These are phyloP conservation scores for Tachypleus tridentatus DNA, from an alignment of 1,140 invertebrate species.

Conservation along the genomic window DNA sequence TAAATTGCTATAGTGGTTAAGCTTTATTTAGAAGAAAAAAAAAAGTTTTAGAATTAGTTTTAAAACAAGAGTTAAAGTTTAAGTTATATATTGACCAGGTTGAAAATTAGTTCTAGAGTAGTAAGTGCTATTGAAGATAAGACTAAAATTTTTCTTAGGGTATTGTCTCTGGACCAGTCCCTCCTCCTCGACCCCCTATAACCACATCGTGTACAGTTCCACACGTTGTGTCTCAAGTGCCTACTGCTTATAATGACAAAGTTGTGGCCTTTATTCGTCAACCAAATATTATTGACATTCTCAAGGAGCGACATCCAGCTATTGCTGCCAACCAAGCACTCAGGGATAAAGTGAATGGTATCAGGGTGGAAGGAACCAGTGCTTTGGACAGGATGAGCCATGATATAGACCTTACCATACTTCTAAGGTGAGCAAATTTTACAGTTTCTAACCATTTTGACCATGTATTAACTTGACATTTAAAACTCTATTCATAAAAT, in stretches of 20 bases:
- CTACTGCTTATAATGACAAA: slow-evolving; percentile 42
- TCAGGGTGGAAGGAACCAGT: slow-evolving; percentile 67
- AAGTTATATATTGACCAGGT: too few relatives aligned
- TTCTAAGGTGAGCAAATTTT: slow-evolving; percentile 58
- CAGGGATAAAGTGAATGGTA: slow-evolving; percentile 71
- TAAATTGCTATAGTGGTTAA: too few relatives aligned
- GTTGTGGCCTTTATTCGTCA: slow-evolving; percentile 80
- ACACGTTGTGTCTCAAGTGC: slow-evolving; percentile 29
- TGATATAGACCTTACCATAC: slow-evolving; percentile 81
- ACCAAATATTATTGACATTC: slow-evolving; percentile 82
- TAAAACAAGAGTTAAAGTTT: too few relatives aligned
- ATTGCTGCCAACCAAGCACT: slow-evolving; percentile 44
- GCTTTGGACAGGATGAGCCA: slow-evolving; percentile 74
- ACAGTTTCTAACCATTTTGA: too few relatives aligned
- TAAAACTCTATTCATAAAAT: too few relatives aligned
- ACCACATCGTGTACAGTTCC: slow-evolving; percentile 29
- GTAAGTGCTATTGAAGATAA: too few relatives aligned
- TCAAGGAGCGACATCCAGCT: slow-evolving; percentile 66
- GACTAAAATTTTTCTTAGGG: too few relatives aligned
- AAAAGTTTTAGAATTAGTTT: too few relatives aligned
- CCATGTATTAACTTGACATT: too few relatives aligned
- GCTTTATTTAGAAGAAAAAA: too few relatives aligned
- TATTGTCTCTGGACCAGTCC: slow-evolving; percentile 34
- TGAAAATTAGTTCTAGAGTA: too few relatives aligned
- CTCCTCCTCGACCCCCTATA: slow-evolving; percentile 35